These are phyloP conservation scores for Tholera decimalis DNA, from an alignment of 2,888 invertebrate genomes.

Conservation along the genomic window DNA sequence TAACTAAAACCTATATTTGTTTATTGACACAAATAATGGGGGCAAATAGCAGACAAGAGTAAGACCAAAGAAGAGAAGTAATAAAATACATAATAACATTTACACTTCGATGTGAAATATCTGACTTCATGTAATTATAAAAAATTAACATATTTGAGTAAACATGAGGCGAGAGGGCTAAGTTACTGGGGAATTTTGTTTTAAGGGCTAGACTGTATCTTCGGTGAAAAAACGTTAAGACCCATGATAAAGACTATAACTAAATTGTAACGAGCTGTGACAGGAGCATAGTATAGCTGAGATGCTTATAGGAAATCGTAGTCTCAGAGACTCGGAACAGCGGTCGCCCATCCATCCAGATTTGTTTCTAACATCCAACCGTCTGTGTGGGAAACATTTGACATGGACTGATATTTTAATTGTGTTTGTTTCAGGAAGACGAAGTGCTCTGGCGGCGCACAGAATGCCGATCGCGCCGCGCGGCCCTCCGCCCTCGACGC, in stretches of 20 bases:
- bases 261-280: neutral
- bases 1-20: no score
- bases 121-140: no score
- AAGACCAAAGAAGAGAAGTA: no score
- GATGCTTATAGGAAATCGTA: neutral
- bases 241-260: neutral
- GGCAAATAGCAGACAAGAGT: no score
- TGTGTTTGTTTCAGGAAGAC: constrained; percentile 84
- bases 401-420: constrained; percentile 29
- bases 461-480: constrained; percentile 91
- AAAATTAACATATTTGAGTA: no score
- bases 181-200: no score
- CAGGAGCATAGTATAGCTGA: neutral
- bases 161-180: no score
- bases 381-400: neutral
- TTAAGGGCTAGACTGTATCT: neutral
- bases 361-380: neutral
- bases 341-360: neutral
- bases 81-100: no score
- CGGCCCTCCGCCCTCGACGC: constrained; percentile 89
- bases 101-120: no score
- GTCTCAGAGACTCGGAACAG: no score
- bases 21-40: no score
- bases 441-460: constrained; percentile 82
- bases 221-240: no score